Evolutionary conservation across 2,797 vertebrate species (phyloP), one percentile per base, ranked within the genome.

Genomic region (Scleropages formosus): DNA sequence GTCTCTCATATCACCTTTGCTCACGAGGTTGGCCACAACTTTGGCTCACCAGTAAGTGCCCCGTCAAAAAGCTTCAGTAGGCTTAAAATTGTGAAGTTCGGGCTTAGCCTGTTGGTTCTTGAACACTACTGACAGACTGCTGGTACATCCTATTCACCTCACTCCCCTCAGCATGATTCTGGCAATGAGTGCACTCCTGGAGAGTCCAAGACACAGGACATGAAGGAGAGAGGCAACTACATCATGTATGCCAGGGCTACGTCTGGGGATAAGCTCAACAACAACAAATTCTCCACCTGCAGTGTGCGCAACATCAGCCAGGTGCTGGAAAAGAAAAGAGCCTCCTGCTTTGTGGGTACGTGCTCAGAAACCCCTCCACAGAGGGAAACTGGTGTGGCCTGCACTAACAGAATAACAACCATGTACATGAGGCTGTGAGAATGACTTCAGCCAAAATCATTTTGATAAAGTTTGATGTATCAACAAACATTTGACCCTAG

Each of bases 201-300:
- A 80, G 96, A 98, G 83, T 96, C 96, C 3, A 96, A 94, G 84
- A 77, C 78, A 78, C 89, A 92, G 81, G 90, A 92, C 27, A 87
- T 92, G 78, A 99, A 98, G 88, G 96, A 98, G 88, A 88, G 83
- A 76, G 97, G 97, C 70, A 99, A 99, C 91, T 99, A 92, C 72
- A 98, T 99, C 80, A 99, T 99, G 97, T 99, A 99, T 79, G 96
- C 97, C 82, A 92, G 97, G 90, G 97, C 97, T 78, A 98, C 97
- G 0, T 98, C 97, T 4, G 97, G 97, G 63, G 97, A 98, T 89
- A 98, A 96, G 79, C 86, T 88, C 20, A 99, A 98, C 93, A 99
- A 99, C 85, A 98, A 98, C 86, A 97, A 94, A 79, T 99, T 99
- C 87, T 99, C 97, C 20, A 82, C 90, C 75, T 99, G 97, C 88